Percentiles rank a stretch among this genome's conserved stretches.
These are phyloP conservation scores for Emydoidea blandingii DNA, from an alignment of 2,797 vertebrate species.

Conservation along the genomic window DNA sequence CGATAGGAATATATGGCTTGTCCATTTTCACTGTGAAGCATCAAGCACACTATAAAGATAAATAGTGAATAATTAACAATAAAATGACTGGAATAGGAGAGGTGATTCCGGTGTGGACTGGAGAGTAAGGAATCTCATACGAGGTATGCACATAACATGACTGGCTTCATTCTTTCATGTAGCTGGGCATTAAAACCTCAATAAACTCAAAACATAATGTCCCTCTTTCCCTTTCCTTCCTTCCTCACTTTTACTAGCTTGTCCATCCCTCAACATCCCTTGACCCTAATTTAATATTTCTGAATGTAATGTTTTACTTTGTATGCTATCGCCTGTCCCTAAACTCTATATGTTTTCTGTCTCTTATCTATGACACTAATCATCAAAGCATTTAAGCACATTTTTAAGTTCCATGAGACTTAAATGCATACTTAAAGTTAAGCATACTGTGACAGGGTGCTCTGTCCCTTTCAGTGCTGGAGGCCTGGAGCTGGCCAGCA, in stretches of 20 bases:
- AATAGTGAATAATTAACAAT: not conserved
- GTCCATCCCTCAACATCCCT: not conserved
- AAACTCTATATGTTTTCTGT: not conserved
- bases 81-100: not conserved
- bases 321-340: not conserved
- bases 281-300: too few species aligned
- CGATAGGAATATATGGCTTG: not conserved
- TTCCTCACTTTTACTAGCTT: accelerated
- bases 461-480: too few species aligned
- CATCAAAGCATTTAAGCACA: not conserved
- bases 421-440: too few species aligned
- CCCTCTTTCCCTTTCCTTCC: not conserved
- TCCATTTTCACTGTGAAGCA: not conserved
- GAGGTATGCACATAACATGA: not conserved
- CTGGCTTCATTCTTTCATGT: not conserved
- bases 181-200: not conserved
- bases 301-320: not conserved
- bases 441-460: too few species aligned
- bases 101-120: not conserved
- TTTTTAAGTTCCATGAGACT: too few species aligned
- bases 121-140: not conserved
- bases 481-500: too few species aligned
- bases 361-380: accelerated
- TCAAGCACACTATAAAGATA: not conserved
- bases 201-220: not conserved